Base-by-base conservation (phyloP, 2,797 vertebrate genomes). In the Miichthys miiuy region DNA sequence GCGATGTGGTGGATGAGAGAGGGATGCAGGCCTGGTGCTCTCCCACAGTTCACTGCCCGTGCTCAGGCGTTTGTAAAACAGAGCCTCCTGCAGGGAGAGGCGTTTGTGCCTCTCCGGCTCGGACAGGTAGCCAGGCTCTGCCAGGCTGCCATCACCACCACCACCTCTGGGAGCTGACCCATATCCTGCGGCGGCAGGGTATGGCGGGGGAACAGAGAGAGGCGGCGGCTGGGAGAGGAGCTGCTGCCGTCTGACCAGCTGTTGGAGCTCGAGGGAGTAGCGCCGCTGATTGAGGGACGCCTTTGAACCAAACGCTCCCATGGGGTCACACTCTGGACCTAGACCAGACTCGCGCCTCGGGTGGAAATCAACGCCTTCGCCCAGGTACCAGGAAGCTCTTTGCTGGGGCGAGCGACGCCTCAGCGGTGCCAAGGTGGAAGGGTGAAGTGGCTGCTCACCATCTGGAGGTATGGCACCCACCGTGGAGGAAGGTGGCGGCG, bases 61-160 rank as follows among this genome's bases (percentile, higher is more conserved):
- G 81, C 95, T 95, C 80, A 94, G 88, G 16, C 95, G 93, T 62
- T 96, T 96, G 91, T 95, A 97, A 85, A 96, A 92, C 79, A 96
- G 89, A 16, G 92, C 94, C 82, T 96, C 96, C 88, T 97, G 96
- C 9, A 97, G 94, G 44, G 96, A 97, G 80, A 96, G 84, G 25
- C 96, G 96, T 41, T 96, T 96, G 88, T 96, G 95, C 46, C 95
- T 88, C 88, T 96, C 96, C 0, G 81, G 90, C 68, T 95, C 95
- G 0, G 92, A 77, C 48, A 92, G 87, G 88, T 94, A 95, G 68
- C 90, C 86, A 0, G 91, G 84, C 87, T 96, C 95, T 1, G 84
- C 87, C 85, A 85, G 20, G 58, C 92, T 86, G 0, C 88, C 72
- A 20, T 73, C 80, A 0, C 81, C 72, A 17, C 75, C 80, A 0